These are phyloP conservation scores for Gallinago undulata DNA, from an alignment of 2,113 vertebrate genomes.

Conservation along the genomic window DNA sequence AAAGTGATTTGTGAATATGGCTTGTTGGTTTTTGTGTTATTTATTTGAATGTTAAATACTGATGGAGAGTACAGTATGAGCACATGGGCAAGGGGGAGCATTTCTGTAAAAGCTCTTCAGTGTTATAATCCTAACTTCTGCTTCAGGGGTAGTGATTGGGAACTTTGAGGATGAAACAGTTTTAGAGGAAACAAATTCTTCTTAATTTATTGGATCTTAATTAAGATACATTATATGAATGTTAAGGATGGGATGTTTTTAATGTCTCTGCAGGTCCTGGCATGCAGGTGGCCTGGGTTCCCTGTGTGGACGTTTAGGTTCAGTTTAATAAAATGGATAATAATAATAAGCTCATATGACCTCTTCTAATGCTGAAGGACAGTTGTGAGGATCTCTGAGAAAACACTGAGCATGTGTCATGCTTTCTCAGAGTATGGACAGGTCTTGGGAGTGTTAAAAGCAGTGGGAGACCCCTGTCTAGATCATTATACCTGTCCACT, in stretches of 20 bases:
- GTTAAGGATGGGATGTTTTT: background rate
- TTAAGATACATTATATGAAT: background rate
- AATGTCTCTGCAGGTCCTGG: background rate
- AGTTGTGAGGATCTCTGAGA: background rate
- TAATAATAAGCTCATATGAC: background rate
- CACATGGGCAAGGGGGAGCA: background rate
- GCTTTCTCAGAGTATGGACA: background rate
- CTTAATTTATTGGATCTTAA: background rate
- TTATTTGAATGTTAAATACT: background rate
- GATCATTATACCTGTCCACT: accelerated
- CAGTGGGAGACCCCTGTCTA: background rate
- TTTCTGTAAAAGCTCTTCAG: background rate
- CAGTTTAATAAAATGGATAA: background rate
- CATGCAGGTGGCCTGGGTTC: background rate
- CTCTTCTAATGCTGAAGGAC: background rate
- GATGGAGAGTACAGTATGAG: background rate
- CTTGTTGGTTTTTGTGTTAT: background rate
- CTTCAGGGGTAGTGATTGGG: background rate
- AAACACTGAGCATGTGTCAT: background rate
- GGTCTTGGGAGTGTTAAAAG: background rate
- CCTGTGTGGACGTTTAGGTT: background rate
- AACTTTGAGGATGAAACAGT: background rate
- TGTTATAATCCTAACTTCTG: background rate
- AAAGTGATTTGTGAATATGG: background rate
- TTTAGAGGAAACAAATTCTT: background rate